These are phyloP conservation scores for Phrynocephalus versicolor DNA, from an alignment of 2,113 vertebrate species.

Conservation along the genomic window DNA sequence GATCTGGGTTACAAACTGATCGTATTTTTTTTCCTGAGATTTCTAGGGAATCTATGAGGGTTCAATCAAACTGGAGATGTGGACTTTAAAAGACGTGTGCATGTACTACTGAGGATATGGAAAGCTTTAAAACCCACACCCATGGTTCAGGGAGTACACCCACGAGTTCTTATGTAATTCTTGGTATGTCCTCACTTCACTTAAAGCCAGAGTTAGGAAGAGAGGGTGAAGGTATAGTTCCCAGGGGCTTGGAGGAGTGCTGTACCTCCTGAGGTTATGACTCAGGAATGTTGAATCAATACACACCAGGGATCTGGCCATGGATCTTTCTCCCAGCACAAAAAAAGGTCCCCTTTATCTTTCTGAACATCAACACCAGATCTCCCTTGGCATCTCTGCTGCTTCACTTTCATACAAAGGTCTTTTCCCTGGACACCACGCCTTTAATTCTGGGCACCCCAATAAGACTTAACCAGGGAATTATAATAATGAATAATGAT, in stretches of 20 bases:
- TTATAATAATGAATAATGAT: no score
- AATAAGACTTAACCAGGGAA: no score
- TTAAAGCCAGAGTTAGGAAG: neutral
- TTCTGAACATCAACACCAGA: neutral
- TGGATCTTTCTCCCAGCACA: neutral
- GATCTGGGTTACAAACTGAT: neutral
- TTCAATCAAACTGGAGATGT: neutral
- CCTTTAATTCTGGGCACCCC: no score
- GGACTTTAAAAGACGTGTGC: neutral
- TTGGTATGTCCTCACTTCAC: neutral
- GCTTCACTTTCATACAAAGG: neutral
- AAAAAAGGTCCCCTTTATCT: neutral
- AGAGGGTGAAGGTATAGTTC: neutral
- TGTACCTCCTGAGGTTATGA: neutral
- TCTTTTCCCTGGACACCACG: neutral
- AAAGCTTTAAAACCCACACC: neutral
- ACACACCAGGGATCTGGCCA: neutral
- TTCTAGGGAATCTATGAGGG: neutral
- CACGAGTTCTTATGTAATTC: neutral
- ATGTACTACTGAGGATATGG: neutral
- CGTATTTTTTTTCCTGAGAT: neutral
- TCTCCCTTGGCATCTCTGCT: neutral
- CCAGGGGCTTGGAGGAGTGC: no score
- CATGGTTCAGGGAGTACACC: neutral
- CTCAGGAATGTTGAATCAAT: neutral